phyloP scores from a whole-genome alignment of 2,797 vertebrate genomes.

The Trachops cirrhosus region DNA sequence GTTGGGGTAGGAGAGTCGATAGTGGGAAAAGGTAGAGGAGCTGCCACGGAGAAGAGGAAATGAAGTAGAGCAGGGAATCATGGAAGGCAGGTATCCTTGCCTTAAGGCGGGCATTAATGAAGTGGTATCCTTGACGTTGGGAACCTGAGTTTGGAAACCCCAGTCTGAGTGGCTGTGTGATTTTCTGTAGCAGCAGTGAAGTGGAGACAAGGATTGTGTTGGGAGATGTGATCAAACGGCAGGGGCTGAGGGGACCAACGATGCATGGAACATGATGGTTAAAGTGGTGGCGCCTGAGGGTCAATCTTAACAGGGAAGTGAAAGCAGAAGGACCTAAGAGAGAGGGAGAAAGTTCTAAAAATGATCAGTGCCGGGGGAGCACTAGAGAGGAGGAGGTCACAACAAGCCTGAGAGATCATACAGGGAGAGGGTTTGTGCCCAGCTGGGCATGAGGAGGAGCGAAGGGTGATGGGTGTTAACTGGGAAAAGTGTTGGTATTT shows the following conservation, averaged over 20 bases:
- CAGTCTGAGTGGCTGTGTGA: background rate
- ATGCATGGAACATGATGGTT: too few relatives aligned
- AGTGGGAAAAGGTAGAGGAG: background rate
- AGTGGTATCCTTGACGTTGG: background rate
- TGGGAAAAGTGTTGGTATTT: background rate
- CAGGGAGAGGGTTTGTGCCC: background rate
- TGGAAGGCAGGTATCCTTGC: background rate
- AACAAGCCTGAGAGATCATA: background rate
- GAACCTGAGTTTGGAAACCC: background rate
- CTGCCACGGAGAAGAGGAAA: background rate
- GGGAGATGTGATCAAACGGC: background rate
- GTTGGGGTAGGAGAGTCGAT: background rate
- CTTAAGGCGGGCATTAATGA: too few relatives aligned
- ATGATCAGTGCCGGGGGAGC: background rate
- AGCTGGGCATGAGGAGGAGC: background rate
- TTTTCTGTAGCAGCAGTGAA: background rate
- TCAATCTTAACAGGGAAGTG: background rate
- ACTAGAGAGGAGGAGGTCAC: background rate
- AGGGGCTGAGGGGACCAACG: background rate
- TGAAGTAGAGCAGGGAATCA: background rate
- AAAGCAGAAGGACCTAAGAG: background rate
- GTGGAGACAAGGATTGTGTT: background rate
- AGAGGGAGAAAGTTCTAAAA: background rate
- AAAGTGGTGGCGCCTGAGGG: background rate
- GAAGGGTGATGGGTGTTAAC: background rate